Base-by-base conservation (phyloP, 2,888 invertebrate genomes). In the Drosophila hamatofila region DNA sequence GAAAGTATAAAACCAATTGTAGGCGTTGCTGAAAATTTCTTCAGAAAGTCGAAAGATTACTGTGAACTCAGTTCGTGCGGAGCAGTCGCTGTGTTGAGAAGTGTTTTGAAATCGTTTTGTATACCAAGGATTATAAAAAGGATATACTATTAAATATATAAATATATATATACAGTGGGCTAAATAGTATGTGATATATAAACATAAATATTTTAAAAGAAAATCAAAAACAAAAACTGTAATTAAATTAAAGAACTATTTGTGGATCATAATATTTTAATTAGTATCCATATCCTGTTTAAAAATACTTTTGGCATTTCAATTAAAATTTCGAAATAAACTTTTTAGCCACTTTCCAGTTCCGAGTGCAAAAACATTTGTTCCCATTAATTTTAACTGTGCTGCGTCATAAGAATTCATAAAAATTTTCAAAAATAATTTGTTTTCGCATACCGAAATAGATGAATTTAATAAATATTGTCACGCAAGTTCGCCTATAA, bases 1-100 rank as follows among this genome's bases (percentile, higher is more conserved):
- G 80, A 83, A 88, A 77, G 80, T 78, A 75, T 75, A 80, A 88
- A 73, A 73, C 72, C 73, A 82, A 78, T 88, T 86, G 86, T 88
- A 85, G 86, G 83, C 86, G 88, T 80, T 76, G 76, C 37, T 52
- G 72, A 64, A 88, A 81, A 77, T 86, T 83, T 88, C 81, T 82
- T 86, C 65, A 72, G 75, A 72, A 74, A 75, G 62, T 72, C 69
- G 23, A 62, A 63, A 74, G 55, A 72, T 78, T 76, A 72, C 64
- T 71, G 46, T 55, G 41, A 58, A 65, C 74, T 86, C 81, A 86
- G 86, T 86, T 82, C 72, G 65, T 77, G 71, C 65, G 57, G 52
- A 77, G 79, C 86, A 77, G 75, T 82, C 82, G 70, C 66, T 62
- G 84, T 56, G 87, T 79, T 72, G 71, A 75, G 78, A 86, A 86